Evolutionary conservation across 2,888 invertebrate genomes (phyloP), one percentile per base, ranked within the genome.

Genomic region (Phorcus lineatus): DNA sequence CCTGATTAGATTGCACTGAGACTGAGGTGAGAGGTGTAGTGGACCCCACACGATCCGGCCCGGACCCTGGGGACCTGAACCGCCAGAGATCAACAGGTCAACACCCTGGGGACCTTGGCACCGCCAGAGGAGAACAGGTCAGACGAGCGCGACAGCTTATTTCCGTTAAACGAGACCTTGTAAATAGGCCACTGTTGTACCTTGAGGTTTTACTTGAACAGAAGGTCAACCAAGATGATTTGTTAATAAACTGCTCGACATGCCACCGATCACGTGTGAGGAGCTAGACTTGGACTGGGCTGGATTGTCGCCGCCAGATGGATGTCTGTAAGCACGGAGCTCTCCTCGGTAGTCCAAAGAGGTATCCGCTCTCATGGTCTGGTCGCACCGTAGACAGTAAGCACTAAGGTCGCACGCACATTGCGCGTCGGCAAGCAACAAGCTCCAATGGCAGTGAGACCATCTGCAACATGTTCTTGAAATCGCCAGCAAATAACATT

Each of bases 381-480:
- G 28, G 70, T 70, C 70, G 70, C 70, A 70, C 36, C 70, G 13
- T 70, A 70, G 31, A 70, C 31, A 40, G 70, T 70, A 36, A 70
- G 70, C 70, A 70, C 70, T 70, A 40, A 40, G 40, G 70, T 70
- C 19, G 36, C 28, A 31, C 36, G 70, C 36, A 70, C 17, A 70
- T 24, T 19, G 40, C 36, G 70, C 36, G 36, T 31, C 70, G 70
- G 70, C 31, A 40, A 36, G 31, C 70, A 70, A 40, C 40, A 70
- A 70, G 31, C 40, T 31, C 70, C 70, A 70, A 70, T 40, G 31
- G 70, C 36, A 19, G n/a, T 36, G 70, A 36, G 36, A 70, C 70
- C 70, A 70, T 31, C 31, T 36, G 70, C 70, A 70, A 40, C 70
- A 70, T 36, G 70, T 70, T 40, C 70, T 40, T 31, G 28, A 70